These are phyloP conservation scores for Apodemus agrarius DNA, from an alignment of 2,797 vertebrate species.

Conservation along the genomic window DNA sequence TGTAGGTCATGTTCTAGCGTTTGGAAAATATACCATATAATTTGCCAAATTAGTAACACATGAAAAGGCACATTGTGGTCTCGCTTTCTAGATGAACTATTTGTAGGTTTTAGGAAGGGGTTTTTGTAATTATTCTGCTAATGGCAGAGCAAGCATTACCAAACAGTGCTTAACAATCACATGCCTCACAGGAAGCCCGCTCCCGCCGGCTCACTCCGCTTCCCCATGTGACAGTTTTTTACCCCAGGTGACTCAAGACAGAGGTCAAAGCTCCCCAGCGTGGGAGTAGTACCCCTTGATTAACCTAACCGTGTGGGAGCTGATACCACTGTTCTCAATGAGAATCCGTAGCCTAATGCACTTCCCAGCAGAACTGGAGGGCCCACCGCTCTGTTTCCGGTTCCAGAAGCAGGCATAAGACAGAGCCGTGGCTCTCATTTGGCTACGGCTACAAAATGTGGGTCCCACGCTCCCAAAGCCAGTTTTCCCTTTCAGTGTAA, in stretches of 20 bases:
- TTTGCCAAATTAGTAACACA: slow-evolving; percentile 47
- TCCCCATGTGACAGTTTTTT: slow-evolving; percentile 79
- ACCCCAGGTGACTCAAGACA: slow-evolving; percentile 78
- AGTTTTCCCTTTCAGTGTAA: neutral
- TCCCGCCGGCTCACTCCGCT: slow-evolving; percentile 63
- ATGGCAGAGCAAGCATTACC: slow-evolving; percentile 59
- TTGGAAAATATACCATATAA: slow-evolving; percentile 37
- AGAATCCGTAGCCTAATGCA: slow-evolving; percentile 82
- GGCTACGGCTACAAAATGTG: neutral
- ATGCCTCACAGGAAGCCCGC: slow-evolving; percentile 50
- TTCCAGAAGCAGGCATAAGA: slow-evolving; percentile 39
- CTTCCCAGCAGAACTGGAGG: slow-evolving; percentile 78
- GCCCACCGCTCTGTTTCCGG: slow-evolving; percentile 77
- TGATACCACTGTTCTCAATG: slow-evolving; percentile 82
- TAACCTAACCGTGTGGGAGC: slow-evolving; percentile 79
- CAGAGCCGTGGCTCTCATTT: neutral
- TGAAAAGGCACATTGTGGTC: slow-evolving; percentile 32
- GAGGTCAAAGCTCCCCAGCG: slow-evolving; percentile 78
- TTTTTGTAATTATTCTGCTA: slow-evolving; percentile 57
- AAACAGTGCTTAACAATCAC: slow-evolving; percentile 34
- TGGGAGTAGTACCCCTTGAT: slow-evolving; percentile 82
- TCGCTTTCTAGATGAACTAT: slow-evolving; percentile 37
- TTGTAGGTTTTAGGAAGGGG: slow-evolving; percentile 62
- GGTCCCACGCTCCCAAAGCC: neutral
- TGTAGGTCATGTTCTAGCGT: slow-evolving; percentile 30